Evolutionary conservation across 2,888 invertebrate genomes (phyloP), one percentile per base, ranked within the genome.

Genomic region (Leptura quadrifasciata): DNA sequence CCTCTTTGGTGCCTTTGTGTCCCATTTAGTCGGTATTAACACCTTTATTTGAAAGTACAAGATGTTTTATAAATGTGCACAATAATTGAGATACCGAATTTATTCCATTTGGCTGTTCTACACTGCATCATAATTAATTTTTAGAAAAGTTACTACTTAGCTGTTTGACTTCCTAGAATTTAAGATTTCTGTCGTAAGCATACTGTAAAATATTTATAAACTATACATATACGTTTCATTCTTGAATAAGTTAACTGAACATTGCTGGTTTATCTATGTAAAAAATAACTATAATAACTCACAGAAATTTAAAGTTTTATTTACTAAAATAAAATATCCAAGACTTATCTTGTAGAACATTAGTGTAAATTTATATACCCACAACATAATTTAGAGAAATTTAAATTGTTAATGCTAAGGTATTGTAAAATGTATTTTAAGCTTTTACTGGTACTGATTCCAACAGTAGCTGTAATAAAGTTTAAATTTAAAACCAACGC

Each of bases 401-500:
- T 58, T 55, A 60, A 58, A 69, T 69, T 31, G 10, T 17, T 17
- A 58, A 58, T 57, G 18, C 9, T 8, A 9, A 17, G 8, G 57
- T 21, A 39, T 68, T 57, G 57, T 68, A 18, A 57, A 69, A 60
- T 47, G 58, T 39, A 39, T 39, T 69, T 55, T 52, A 20, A 20
- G 31, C 17, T 2, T 18, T 17, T 24, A 24, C 47, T 17, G 71
- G 24, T 61, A 52, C 9, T 5, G 18, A 35, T 17, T 69, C 58
- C 65, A 64, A 75, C 75, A 71, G 75, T 75, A 75, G 75, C 75
- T 0, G 71, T 60, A 65, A 71, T 75, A 75, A 75, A 75, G 65
- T 65, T 39, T 60, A 71, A 70, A 65, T 75, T 75, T 71, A 71
- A 75, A 55, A 35, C 60, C 64, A 31, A 47, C 21, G 35, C 47